Evolutionary conservation across 2,888 invertebrate genomes (phyloP), one percentile per base, ranked within the genome.

Genomic region (Hirtodrosophila trivittata): DNA sequence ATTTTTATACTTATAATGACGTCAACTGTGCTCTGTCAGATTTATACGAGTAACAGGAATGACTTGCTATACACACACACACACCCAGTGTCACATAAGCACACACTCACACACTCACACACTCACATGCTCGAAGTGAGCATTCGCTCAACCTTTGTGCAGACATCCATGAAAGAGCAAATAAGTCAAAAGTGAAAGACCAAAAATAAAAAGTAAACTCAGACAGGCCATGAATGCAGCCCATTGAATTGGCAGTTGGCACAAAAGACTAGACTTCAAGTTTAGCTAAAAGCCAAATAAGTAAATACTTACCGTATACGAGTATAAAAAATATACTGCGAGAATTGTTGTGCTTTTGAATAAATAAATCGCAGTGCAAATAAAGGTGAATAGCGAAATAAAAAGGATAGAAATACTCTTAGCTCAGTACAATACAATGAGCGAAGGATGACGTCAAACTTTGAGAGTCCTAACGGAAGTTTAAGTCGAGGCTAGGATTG

Each of bases 271-370:
- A 82, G 76, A 80, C 80, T 75, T 47, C 49, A 70, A 80, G 86
- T 82, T 80, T 73, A 85, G 80, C 80, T 66, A 85, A 80, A 82
- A 82, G 74, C 66, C 76, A 75, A 83, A 85, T 76, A 85, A 69
- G 66, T 69, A 77, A 66, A 57, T 65, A 51, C 28, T 28, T 28
- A 28, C n/a, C n/a, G 28, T 30, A 45, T 42, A 42, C 35, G 42
- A 21, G 49, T 14, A 56, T 30, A 37, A 30, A 14, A 52, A 41
- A 54, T 38, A 35, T 28, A 67, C 41, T 66, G 35, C 13, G 21
- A 47, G 85, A 77, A 58, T 63, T 77, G 64, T 81, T 75, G 71
- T 71, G 75, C 75, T 67, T 80, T 78, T 67, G 70, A 60, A 83
- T 82, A 78, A 85, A 76, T 75, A 69, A 82, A 82, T 66, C 66